These are phyloP conservation scores for Homarus gammarus DNA, from an alignment of 2,888 invertebrate genomes.

Conservation along the genomic window DNA sequence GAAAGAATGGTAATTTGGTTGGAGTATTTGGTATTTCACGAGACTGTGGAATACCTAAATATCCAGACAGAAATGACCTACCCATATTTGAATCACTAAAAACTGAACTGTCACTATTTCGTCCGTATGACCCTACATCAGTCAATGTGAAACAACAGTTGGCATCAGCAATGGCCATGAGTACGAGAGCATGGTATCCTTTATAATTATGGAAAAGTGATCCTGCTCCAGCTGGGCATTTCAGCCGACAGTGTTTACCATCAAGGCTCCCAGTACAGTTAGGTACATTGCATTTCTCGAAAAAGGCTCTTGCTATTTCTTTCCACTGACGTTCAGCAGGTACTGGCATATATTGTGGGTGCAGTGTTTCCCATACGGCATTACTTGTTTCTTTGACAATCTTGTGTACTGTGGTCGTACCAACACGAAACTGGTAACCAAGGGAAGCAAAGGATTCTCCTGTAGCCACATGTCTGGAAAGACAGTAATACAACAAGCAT, in stretches of 20 bases:
- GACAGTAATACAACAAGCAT: background rate
- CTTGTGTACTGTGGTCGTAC: conserved; percentile 3
- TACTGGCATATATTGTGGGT: conserved; percentile 47
- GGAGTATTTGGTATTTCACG: too few relatives aligned
- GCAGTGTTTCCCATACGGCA: conserved; percentile 29
- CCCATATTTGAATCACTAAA: conserved; percentile 10
- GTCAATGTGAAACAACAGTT: conserved; percentile 49
- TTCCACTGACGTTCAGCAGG: conserved; percentile 43
- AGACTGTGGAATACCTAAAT: too few relatives aligned
- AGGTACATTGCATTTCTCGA: conserved; percentile 77
- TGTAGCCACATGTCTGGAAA: conserved; percentile 42
- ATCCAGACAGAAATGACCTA: too few relatives aligned
- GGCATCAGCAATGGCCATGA: conserved; percentile 50
- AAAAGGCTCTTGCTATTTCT: conserved; percentile 77
- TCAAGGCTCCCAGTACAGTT: too few relatives aligned
- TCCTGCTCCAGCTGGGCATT: conserved; percentile 45
- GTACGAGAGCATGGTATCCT: conserved; percentile 48
- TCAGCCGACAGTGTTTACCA: conserved; percentile 74
- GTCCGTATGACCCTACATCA: conserved; percentile 44
- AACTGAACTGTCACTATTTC: conserved; percentile 38
- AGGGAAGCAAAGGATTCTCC: conserved; percentile 43
- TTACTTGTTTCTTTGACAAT: conserved; percentile 33
- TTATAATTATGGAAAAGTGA: conserved; percentile 59
- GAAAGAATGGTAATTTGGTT: too few relatives aligned
- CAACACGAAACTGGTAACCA: conserved; percentile 4